Percentiles rank a stretch among this genome's conserved stretches.
phyloP scores from a whole-genome alignment of 2,888 invertebrate species.

The Drosophila ezoana region DNA sequence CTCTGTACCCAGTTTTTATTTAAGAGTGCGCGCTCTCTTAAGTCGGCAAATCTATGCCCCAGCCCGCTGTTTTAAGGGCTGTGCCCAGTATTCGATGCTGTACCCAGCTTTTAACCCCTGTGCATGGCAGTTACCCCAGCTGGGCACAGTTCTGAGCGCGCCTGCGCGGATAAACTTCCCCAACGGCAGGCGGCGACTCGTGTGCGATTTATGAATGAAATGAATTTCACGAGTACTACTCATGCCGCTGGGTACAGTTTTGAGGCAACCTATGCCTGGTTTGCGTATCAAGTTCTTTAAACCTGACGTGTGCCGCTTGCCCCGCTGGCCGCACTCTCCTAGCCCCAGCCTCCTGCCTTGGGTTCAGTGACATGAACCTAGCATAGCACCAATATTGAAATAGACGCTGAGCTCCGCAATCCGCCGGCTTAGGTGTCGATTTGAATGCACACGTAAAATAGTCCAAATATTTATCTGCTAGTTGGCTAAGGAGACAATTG shows the following conservation, averaged over 20 bases:
- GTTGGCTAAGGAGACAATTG: no score
- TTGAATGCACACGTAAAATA: not conserved
- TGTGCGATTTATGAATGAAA: constrained; percentile 62
- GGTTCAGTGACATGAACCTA: constrained; percentile 23
- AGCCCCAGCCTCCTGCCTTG: not conserved
- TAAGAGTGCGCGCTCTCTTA: constrained; percentile 52
- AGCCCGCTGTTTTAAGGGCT: constrained; percentile 14
- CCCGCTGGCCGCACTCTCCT: not conserved
- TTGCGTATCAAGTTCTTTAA: constrained; percentile 31
- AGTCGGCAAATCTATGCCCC: not conserved
- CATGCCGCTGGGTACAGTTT: constrained; percentile 51
- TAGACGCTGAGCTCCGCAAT: constrained; percentile 6
- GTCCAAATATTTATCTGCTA: no score
- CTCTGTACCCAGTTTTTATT: constrained; percentile 39
- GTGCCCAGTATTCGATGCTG: not conserved
- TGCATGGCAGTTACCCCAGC: not conserved
- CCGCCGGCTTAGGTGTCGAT: constrained; percentile 27
- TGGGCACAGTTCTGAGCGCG: constrained; percentile 33
- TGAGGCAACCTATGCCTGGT: not conserved
- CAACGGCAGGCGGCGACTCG: constrained; percentile 16
- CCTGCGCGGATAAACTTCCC: constrained; percentile 63
- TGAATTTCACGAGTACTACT: constrained; percentile 20
- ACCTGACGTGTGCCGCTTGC: constrained; percentile 10
- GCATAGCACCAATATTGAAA: not conserved
- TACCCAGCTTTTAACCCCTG: constrained; percentile 20